Base-by-base conservation (phyloP, 1,140 invertebrate species). In the Pararge aegeria region DNA sequence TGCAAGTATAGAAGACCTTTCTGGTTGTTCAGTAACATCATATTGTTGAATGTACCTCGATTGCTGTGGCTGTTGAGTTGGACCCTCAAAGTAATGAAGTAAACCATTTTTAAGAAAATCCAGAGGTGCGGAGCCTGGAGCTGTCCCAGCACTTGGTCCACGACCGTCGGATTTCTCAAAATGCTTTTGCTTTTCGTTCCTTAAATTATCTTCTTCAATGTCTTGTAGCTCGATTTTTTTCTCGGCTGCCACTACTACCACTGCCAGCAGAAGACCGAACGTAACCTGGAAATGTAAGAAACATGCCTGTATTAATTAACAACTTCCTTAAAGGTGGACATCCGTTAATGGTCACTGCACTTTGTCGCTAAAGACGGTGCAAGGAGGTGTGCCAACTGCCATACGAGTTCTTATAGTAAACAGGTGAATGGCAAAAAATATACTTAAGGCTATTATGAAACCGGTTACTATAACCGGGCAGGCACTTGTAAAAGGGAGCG, bases 141-240 rank as follows among this genome's bases (percentile, higher is more conserved):
- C 61, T 1, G 54, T 21, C 9, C 6, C 20, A 16, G 13, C 46
- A 10, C 53, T 64, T 13, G 27, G 46, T 1, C 46, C 63, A n/a
- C 38, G 61, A 13, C 13, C 51, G 49, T 54, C 67, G 5, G 48
- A 30, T 37, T 72, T 72, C 60, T 67, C 72, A 50, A 29, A 55
- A 21, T 73, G 58, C 13, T 68, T 88, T 65, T 82, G 70, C 40
- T 80, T 78, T 73, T 91, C 90, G 58, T 84, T 90, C 30, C 85
- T 89, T 24, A 91, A 68, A 51, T 90, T 91, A 57, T 91, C 90
- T 40, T 89, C 84, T 56, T 91, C 90, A 12, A 91, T 91, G 64
- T 91, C 90, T 68, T 91, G 83, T 21, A 91, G 58, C 55, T 87
- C 80, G 12, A 91, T 90, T 70, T 90, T 89, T 70, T 90, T 90